phyloP scores from a whole-genome alignment of 2,888 invertebrate species.

The Blera fallax region DNA sequence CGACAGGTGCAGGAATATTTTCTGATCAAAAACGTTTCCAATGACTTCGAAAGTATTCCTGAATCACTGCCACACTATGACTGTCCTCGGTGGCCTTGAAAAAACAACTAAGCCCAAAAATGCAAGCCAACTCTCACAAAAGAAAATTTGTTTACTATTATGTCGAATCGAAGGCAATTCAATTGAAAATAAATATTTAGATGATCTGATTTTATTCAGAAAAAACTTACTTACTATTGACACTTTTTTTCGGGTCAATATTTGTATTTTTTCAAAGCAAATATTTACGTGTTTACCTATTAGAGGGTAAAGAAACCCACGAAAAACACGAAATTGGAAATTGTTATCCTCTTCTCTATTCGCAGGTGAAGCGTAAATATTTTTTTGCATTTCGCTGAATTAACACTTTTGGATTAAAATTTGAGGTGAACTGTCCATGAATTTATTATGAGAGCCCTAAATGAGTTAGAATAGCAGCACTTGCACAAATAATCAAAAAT shows the following conservation, averaged over 20 bases:
- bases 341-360: background rate
- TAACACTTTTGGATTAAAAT: conserved; percentile 5
- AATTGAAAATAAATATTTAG: conserved; percentile 3
- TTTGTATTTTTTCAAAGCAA: conserved; percentile 2
- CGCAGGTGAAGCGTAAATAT: conserved; percentile 11
- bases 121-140: no score
- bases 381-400: conserved; percentile 32
- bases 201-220: no score
- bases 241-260: background rate
- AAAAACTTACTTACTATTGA: background rate
- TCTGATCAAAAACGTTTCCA: no score
- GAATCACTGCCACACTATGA: no score
- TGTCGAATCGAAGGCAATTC: no score
- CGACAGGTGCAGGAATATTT: no score
- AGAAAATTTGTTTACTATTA: no score
- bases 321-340: background rate
- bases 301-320: background rate
- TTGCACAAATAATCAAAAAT: background rate
- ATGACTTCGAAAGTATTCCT: no score
- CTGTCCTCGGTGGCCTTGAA: no score
- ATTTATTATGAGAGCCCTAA: conserved; percentile 6
- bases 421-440: background rate
- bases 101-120: no score
- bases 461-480: background rate
- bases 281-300: background rate